Evolutionary conservation across 2,797 vertebrate genomes (phyloP).

Genomic region (Hydrophis major): DNA sequence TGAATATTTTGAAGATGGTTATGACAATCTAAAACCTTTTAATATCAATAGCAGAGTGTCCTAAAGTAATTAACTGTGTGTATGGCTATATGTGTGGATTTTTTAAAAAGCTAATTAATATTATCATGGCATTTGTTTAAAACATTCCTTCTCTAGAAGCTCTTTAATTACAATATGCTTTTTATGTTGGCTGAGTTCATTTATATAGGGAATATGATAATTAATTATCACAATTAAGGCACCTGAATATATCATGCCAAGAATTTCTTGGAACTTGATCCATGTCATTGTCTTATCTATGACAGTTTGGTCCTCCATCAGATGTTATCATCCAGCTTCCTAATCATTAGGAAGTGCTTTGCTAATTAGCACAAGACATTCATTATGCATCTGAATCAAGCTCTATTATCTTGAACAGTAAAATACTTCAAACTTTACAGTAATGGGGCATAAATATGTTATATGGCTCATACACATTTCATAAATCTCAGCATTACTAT

Average conservation of each 20-base stretch:
- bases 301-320: constrained; percentile 74
- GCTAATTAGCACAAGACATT: constrained; percentile 79
- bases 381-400: constrained; percentile 78
- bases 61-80: constrained; percentile 59
- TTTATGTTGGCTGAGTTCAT: constrained; percentile 74
- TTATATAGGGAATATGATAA: constrained; percentile 73
- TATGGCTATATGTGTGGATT: constrained; percentile 51
- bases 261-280: constrained; percentile 65
- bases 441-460: constrained; percentile 78
- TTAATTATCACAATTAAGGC: constrained; percentile 80
- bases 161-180: constrained; percentile 76
- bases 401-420: constrained; percentile 75
- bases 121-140: constrained; percentile 71
- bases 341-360: constrained; percentile 80
- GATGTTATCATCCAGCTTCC: constrained; percentile 74
- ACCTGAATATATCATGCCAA: constrained; percentile 73
- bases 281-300: constrained; percentile 76
- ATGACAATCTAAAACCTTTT: constrained; percentile 25
- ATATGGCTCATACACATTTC: constrained; percentile 78
- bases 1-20: constrained; percentile 26
- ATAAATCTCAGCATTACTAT: constrained; percentile 71
- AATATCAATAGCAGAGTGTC: constrained; percentile 40
- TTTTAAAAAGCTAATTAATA: constrained; percentile 59
- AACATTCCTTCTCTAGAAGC: constrained; percentile 68
- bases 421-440: constrained; percentile 76